Conservation (phyloP, 2,113 vertebrate genomes). For the Sminthopsis crassicaudata region DNA sequence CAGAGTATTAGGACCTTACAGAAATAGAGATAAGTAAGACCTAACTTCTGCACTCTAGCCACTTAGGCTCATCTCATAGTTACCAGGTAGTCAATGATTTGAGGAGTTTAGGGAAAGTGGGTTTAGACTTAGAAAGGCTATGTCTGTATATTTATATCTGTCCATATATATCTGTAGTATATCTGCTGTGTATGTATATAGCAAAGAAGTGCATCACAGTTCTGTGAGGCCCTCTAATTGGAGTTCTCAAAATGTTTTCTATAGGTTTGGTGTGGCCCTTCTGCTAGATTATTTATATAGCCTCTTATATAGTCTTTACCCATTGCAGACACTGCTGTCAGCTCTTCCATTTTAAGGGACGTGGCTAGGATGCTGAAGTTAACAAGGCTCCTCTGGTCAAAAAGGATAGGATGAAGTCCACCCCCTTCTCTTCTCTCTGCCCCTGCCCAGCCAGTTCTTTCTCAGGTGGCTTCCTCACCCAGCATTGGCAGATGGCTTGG, state of each 20-base stretch:
- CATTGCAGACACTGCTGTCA: not conserved
- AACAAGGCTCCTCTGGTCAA: not conserved
- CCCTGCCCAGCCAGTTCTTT: not conserved
- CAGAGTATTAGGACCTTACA: not conserved
- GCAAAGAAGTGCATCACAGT: not conserved
- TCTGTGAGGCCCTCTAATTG: not conserved
- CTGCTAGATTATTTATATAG: not conserved
- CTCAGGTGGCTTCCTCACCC: not conserved
- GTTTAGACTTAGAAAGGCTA: not conserved
- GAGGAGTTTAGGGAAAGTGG: not conserved
- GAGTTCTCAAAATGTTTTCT: not conserved
- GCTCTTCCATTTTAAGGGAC: not conserved
- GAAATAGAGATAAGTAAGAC: not conserved
- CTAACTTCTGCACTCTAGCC: not conserved
- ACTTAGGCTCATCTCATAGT: not conserved
- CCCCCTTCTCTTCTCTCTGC: not conserved
- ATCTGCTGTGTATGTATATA: too few species aligned
- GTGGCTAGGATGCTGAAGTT: not conserved
- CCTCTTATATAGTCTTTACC: not conserved
- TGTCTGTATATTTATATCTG: too few species aligned
- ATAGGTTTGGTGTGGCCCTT: not conserved
- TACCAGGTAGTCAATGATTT: not conserved
- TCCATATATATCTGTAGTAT: too few species aligned
- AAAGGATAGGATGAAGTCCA: not conserved
- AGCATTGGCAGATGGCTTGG: not conserved